A percentile compares a stretch with the other conserved stretches of the same genome.
These are phyloP conservation scores for Rissa tridactyla DNA, from an alignment of 2,113 vertebrate species.

Conservation along the genomic window DNA sequence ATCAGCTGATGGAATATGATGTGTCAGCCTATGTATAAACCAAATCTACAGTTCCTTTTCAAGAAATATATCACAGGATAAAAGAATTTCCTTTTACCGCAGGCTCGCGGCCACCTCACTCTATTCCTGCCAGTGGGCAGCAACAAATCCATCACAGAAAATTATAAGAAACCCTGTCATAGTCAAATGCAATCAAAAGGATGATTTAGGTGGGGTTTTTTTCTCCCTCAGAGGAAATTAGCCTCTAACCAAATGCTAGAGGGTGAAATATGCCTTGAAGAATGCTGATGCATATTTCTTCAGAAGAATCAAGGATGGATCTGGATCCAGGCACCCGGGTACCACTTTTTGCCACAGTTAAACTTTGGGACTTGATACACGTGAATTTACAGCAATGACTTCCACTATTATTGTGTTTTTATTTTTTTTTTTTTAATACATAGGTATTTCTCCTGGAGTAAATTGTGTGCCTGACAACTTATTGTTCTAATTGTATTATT, in stretches of 20 bases:
- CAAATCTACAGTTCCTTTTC: not conserved
- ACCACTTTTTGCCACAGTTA: not conserved
- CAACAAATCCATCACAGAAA: not conserved
- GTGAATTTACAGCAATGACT: not conserved
- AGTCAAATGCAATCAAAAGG: not conserved
- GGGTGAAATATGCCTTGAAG: not conserved
- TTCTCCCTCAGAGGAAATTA: not conserved
- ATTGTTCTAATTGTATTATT: not conserved
- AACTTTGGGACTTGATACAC: not conserved
- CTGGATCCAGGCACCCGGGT: not conserved
- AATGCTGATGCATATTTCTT: not conserved
- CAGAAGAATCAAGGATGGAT: not conserved
- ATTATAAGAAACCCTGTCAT: not conserved
- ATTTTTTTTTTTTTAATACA: fast-evolving
- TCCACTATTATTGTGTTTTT: not conserved
- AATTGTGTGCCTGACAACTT: not conserved
- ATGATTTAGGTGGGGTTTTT: not conserved
- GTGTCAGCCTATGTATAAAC: not conserved
- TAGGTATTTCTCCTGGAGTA: not conserved
- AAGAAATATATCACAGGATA: not conserved
- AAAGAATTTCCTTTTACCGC: not conserved
- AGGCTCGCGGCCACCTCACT: not conserved
- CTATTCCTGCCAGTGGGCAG: not conserved
- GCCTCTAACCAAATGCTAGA: not conserved
- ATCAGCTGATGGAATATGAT: not conserved